Evolutionary conservation across 2,888 invertebrate species (phyloP).

Genomic region (Apamea sordens): DNA sequence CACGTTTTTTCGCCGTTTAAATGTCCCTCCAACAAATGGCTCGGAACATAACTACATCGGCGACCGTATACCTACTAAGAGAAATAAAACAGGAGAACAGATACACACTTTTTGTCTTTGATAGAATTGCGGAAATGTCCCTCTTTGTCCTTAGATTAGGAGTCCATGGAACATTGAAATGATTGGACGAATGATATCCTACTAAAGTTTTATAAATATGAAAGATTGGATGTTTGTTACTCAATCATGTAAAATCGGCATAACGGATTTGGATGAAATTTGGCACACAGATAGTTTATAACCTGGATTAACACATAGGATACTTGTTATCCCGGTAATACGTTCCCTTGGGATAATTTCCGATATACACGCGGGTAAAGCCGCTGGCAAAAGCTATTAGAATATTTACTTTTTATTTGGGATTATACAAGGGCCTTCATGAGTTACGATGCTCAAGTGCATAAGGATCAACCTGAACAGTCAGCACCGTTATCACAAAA

Average conservation of each 20-base stretch:
- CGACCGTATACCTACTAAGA: constrained; percentile 74
- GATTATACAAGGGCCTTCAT: not conserved
- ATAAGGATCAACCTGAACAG: not conserved
- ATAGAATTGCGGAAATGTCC: constrained; percentile 41
- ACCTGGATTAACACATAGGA: not conserved
- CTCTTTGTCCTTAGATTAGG: constrained; percentile 18
- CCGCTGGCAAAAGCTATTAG: not conserved
- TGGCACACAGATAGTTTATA: not conserved
- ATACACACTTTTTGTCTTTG: constrained; percentile 58
- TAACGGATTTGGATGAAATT: not conserved
- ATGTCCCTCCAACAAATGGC: constrained; percentile 85
- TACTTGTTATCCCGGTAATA: not conserved
- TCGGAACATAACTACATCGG: constrained; percentile 83
- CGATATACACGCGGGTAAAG: not conserved
- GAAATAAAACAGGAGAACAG: constrained; percentile 70
- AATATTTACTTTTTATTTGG: not conserved
- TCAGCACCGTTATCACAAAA: not conserved
- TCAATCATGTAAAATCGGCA: not conserved
- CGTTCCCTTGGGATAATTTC: not conserved
- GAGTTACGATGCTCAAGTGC: not conserved
- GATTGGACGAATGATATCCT: not conserved
- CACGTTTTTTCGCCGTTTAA: constrained; percentile 88
- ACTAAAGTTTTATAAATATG: not conserved
- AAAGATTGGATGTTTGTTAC: not conserved
- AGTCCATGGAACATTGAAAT: constrained; percentile 14